phyloP scores from a whole-genome alignment of 2,113 vertebrate genomes.

The Haliaeetus leucogaster region DNA sequence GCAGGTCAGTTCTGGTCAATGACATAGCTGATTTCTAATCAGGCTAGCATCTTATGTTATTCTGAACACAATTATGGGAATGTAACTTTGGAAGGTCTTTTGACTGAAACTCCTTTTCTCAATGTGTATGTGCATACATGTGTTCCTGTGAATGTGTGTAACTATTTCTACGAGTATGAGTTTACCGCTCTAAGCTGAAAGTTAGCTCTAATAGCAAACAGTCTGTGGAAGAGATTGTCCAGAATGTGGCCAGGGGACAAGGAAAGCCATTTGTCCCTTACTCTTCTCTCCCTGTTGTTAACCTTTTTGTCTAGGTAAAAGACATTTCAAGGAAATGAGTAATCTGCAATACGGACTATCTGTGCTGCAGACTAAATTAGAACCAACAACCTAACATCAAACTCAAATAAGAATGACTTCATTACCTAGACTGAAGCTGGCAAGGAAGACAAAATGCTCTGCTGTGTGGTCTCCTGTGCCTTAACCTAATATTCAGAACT shows the following conservation, averaged over 20 bases:
- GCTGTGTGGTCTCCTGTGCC: constrained; percentile 16
- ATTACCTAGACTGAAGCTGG: constrained; percentile 28
- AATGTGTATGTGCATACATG: not conserved
- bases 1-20: not conserved
- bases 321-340: not conserved
- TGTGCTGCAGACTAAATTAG: not conserved
- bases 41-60: not conserved
- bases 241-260: not conserved
- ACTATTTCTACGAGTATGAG: not conserved
- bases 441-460: not conserved
- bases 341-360: not conserved
- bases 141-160: not conserved
- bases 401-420: constrained; percentile 27
- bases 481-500: constrained; percentile 12
- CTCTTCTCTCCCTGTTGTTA: not conserved
- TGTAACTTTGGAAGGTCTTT: not conserved
- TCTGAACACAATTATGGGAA: not conserved
- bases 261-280: not conserved
- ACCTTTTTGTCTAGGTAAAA: not conserved
- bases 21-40: not conserved
- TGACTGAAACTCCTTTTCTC: not conserved
- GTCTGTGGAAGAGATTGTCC: not conserved
- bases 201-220: not conserved
- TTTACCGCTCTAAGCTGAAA: not conserved
- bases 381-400: not conserved